Evolutionary conservation across 2,113 vertebrate genomes (phyloP), one percentile per base, ranked within the genome.

Genomic region (Rhinichthys klamathensis): DNA sequence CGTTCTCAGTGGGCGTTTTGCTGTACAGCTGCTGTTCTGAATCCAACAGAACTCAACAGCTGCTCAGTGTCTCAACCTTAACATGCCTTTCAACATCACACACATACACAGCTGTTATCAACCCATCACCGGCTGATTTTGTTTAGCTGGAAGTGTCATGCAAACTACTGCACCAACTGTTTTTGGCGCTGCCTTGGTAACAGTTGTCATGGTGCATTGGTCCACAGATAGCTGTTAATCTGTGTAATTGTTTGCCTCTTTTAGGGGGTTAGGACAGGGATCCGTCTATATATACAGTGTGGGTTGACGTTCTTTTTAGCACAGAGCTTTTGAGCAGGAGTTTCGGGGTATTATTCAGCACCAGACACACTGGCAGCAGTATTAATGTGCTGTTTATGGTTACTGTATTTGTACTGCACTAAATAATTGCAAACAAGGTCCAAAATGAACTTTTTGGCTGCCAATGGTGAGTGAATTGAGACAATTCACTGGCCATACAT

Each of bases 111-210:
- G 61, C 70, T 69, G 60, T 63, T 51, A 15, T 63, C 65, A 79
- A 58, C 38, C 16, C 65, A 23, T 84, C 86, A 83, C 32, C 54
- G 23, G 27, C 23, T 76, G 18, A 30, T 61, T 87, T 90, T 91
- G 92, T 89, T 82, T 88, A 84, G 72, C 88, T 83, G 58, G 76
- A 88, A 78, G 85, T 82, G 80, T 65, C 63, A 65, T 65, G 25
- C 58, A 38, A 25, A 61, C 51, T 61, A 21, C 82, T 27, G 82
- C 4, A 25, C 54, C 44, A 23, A 70, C 41, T 58, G 61, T 75
- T 49, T 80, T 81, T 49, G n/a, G 13, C 25, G 12, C 13, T 86
- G 69, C 80, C 85, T 84, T 77, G 61, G 44, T 18, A 25, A 49
- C 13, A 30, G 70, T 84, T 63, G 70, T 63, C 87, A 83, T 84